Evolutionary conservation across 2,113 vertebrate species (phyloP).

Genomic region (Larimichthys polyactis): DNA sequence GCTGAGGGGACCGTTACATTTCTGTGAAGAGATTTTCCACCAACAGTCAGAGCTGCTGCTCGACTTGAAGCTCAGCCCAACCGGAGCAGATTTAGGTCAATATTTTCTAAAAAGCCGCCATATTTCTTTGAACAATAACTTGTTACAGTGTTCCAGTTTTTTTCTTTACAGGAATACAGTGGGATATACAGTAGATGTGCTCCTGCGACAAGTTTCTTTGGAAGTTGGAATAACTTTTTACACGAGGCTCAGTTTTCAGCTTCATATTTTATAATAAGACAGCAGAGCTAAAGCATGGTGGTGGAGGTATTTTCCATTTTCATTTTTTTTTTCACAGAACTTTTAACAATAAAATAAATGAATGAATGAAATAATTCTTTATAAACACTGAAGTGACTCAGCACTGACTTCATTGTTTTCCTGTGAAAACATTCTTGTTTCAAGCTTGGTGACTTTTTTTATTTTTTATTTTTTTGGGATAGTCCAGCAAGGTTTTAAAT

Average conservation of each 20-base stretch:
- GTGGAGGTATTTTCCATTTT: neutral
- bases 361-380: neutral
- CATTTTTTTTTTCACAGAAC: neutral
- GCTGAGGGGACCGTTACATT: conserved; percentile 50
- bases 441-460: neutral
- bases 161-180: neutral
- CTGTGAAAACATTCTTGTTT: neutral
- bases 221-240: neutral
- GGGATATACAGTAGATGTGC: neutral
- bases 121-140: conserved; percentile 37
- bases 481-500: neutral
- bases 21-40: conserved; percentile 64
- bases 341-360: neutral
- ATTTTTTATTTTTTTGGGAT: neutral
- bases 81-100: conserved; percentile 54
- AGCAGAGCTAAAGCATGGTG: neutral
- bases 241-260: neutral
- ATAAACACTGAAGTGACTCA: neutral
- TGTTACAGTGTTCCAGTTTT: conserved; percentile 3
- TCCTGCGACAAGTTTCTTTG: neutral
- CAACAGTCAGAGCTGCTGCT: conserved; percentile 31
- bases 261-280: neutral
- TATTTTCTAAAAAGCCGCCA: conserved; percentile 11
- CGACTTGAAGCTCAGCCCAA: conserved; percentile 27
- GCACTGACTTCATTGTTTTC: neutral